A percentile compares a stretch with the other conserved stretches of the same genome.
phyloP scores from a whole-genome alignment of 2,113 vertebrate genomes.

The Rhinolophus ferrumequinum region DNA sequence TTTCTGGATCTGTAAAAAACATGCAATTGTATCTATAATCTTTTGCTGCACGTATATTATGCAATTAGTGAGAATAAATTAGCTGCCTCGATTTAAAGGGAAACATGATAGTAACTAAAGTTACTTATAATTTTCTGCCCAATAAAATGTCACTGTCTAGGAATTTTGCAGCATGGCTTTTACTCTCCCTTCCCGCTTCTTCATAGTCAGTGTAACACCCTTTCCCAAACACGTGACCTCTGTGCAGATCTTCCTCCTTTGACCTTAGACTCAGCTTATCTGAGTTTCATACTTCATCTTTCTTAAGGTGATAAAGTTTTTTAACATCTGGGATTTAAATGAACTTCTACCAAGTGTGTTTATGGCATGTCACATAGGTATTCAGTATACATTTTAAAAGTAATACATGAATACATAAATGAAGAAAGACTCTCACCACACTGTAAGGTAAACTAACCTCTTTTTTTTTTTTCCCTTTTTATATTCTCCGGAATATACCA shows the following conservation, averaged over 20 bases:
- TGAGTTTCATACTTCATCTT: background rate
- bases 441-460: background rate
- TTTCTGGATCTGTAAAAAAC: constrained; percentile 51
- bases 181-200: background rate
- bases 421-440: background rate
- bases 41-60: background rate
- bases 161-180: background rate
- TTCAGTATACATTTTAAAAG: background rate
- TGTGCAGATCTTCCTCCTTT: background rate
- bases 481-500: background rate
- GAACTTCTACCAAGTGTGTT: background rate
- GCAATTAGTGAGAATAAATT: background rate
- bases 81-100: background rate
- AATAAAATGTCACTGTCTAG: background rate
- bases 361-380: background rate
- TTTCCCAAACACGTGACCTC: background rate
- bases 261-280: background rate
- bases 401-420: background rate
- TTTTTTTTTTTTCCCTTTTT: background rate
- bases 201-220: background rate
- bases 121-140: background rate
- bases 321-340: background rate
- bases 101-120: background rate
- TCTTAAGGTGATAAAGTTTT: background rate
- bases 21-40: constrained; percentile 42